Percentiles rank a stretch among this genome's conserved stretches.
Evolutionary conservation across 2,113 vertebrate genomes (phyloP).

Genomic region (Bubalus kerabau): DNA sequence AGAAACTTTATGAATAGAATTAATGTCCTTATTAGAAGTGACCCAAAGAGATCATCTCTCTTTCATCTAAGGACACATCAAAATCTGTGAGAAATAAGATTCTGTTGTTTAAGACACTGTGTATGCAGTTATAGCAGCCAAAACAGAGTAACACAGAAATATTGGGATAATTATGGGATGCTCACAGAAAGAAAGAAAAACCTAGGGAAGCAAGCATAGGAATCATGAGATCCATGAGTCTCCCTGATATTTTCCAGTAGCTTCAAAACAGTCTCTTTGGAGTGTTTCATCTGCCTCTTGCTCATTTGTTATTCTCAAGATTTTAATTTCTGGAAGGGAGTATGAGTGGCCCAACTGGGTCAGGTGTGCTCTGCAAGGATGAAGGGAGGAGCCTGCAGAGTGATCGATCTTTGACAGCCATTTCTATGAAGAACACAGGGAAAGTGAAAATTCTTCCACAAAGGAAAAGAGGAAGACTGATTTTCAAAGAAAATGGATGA

Average conservation of each 20-base stretch:
- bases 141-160: neutral
- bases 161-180: neutral
- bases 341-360: neutral
- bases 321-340: neutral
- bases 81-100: neutral
- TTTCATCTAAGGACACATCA: neutral
- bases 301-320: neutral
- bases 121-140: neutral
- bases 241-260: neutral
- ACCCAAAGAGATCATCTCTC: neutral
- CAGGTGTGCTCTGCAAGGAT: neutral
- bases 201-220: neutral
- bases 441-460: neutral
- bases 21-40: neutral
- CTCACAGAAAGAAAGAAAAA: neutral
- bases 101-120: neutral
- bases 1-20: neutral
- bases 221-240: neutral
- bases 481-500: neutral
- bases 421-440: neutral
- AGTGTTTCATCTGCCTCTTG: neutral
- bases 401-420: neutral
- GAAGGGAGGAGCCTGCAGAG: neutral
- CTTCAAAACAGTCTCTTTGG: neutral
- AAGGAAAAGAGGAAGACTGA: neutral